Evolutionary conservation across 2,113 vertebrate genomes (phyloP).

Genomic region (Mugil cephalus): DNA sequence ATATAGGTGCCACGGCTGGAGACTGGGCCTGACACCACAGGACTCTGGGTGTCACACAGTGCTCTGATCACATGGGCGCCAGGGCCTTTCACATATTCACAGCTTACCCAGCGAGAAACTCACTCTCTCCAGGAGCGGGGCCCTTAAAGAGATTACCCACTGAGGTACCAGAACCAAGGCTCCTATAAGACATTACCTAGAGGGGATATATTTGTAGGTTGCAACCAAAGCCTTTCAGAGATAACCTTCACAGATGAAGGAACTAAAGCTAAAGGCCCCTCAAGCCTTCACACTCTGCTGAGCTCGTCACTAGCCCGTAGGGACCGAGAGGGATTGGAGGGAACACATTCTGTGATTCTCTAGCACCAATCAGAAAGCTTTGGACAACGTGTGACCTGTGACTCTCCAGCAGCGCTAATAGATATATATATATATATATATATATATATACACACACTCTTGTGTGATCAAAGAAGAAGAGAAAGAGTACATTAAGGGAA

Average conservation of each 20-base stretch:
- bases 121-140: slow-evolving; percentile 58
- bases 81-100: slow-evolving; percentile 69
- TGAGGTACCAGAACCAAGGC: slow-evolving; percentile 61
- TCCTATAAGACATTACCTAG: slow-evolving; percentile 70
- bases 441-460: too few species aligned
- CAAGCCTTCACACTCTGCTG: slow-evolving; percentile 74
- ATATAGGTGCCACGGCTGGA: slow-evolving; percentile 86
- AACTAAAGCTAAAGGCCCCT: slow-evolving; percentile 67
- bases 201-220: slow-evolving; percentile 75
- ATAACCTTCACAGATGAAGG: slow-evolving; percentile 79
- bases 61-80: slow-evolving; percentile 73
- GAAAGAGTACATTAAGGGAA: slow-evolving; percentile 41
- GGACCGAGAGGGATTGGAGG: slow-evolving; percentile 50
- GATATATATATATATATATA: too few species aligned
- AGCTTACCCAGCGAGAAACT: slow-evolving; percentile 65
- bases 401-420: slow-evolving; percentile 43
- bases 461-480: slow-evolving; percentile 56
- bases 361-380: slow-evolving; percentile 59
- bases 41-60: slow-evolving; percentile 78
- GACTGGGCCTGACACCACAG: slow-evolving; percentile 82
- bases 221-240: slow-evolving; percentile 70
- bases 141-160: slow-evolving; percentile 72
- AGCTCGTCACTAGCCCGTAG: slow-evolving; percentile 59
- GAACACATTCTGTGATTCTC: slow-evolving; percentile 59
- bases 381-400: slow-evolving; percentile 55